Evolutionary conservation across 2,797 vertebrate species (phyloP), one percentile per base, ranked within the genome.

Genomic region (Danio kyathit): DNA sequence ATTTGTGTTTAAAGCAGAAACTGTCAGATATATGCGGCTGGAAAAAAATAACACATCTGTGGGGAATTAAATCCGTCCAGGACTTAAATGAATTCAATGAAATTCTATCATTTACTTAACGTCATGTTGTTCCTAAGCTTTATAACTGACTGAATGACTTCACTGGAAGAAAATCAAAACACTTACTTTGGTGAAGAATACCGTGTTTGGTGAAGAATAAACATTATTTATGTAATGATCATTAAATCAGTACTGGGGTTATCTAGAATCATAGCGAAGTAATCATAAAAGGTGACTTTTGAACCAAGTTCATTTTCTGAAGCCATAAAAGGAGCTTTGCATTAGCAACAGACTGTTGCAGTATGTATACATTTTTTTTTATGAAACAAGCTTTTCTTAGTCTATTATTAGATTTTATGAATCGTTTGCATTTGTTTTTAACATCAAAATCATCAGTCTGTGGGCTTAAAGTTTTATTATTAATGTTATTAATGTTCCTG

Each of bases 1-100:
- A 61, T 60, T 17, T 74, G 6, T 29, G 41, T 57, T 67, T 16
- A 67, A 67, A 14, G 3, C 29, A 41, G 44, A 76, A 65, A 78
- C 9, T 38, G 41, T 40, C 41, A 51, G 29, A 51, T 10, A 59
- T 48, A 17, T 29, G 29, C 10, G 1, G 19, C 19, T 57, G 52
- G 38, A 61, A 54, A 41, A 40, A 51, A 43, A 54, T 51, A 8
- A 54, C 57, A 52, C 5, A 7, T 38, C 14, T 12, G 6, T 66
- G 16, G 16, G 43, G 19, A 59, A 67, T 77, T 57, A 17, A 57
- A 57, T n/a, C 17, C 52, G 48, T 48, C 52, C 41, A 57, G 63
- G 41, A 57, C 9, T 67, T 57, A 19, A 77, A 29, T 29, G 1
- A 57, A 46, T 46, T 48, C 14, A 44, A 43, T 0, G 0, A 52